These are phyloP conservation scores for Phaethon lepturus DNA, from an alignment of 2,113 vertebrate genomes.

Conservation along the genomic window DNA sequence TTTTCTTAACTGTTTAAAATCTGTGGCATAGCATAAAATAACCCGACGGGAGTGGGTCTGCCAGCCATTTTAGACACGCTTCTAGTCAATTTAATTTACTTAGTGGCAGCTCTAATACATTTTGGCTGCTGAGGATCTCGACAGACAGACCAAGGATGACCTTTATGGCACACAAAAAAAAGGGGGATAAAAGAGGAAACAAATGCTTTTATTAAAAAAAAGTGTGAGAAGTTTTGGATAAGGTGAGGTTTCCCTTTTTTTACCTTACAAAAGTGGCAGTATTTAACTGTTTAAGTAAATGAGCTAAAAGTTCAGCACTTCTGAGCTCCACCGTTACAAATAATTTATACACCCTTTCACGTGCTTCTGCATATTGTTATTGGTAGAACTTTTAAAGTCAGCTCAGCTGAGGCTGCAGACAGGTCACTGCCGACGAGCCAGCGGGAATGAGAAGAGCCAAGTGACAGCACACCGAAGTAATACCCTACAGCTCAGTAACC, in stretches of 20 bases:
- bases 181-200: not conserved
- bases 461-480: not conserved
- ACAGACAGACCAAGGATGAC: not conserved
- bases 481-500: not conserved
- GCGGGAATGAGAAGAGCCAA: not conserved
- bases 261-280: not conserved
- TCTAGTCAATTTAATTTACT: not conserved
- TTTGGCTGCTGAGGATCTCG: not conserved
- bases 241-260: not conserved
- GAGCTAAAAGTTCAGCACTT: not conserved
- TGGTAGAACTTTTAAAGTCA: not conserved
- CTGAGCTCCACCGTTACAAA: not conserved
- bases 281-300: not conserved
- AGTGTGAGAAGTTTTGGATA: not conserved
- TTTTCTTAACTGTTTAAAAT: slow-evolving; percentile 30
- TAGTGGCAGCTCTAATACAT: not conserved
- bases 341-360: not conserved
- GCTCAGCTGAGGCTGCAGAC: not conserved
- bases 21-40: not conserved
- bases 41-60: not conserved
- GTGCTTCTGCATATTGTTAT: not conserved
- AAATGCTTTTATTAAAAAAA: not conserved
- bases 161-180: not conserved
- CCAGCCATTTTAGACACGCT: not conserved
- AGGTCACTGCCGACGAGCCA: not conserved